Evolutionary conservation across 2,797 vertebrate genomes (phyloP).

Genomic region (Champsocephalus esox): DNA sequence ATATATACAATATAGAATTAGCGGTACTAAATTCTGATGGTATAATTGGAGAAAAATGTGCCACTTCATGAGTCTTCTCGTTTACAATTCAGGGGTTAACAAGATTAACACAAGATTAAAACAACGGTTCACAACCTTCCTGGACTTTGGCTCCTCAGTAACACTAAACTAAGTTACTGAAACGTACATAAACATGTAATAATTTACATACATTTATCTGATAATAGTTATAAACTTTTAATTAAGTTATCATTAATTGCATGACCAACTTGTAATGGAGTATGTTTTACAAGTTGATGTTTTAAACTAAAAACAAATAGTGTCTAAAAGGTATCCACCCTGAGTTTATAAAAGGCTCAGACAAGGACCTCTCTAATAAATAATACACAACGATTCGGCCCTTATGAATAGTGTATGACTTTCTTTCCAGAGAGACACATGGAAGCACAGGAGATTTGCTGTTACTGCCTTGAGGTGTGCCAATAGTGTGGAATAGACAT

Average conservation of each 20-base stretch:
- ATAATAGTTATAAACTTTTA: not conserved
- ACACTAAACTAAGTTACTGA: not conserved
- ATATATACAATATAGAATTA: no score
- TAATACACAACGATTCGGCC: constrained; percentile 39
- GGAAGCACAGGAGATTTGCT: constrained; percentile 1
- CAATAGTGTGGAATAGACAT: constrained; percentile 24
- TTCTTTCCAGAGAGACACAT: constrained; percentile 29
- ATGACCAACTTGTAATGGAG: not conserved
- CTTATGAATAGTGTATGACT: constrained; percentile 49
- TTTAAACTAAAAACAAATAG: constrained; percentile 10
- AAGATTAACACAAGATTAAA: not conserved
- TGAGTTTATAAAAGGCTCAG: constrained; percentile 11
- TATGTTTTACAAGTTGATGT: not conserved
- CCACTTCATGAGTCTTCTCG: not conserved
- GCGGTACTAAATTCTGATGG: no score
- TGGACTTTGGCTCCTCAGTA: not conserved
- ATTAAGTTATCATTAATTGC: not conserved
- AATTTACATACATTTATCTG: not conserved
- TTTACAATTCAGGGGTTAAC: not conserved
- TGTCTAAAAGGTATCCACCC: constrained; percentile 20
- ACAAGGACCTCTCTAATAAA: constrained; percentile 35
- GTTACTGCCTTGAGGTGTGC: constrained; percentile 21
- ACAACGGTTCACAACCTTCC: not conserved
- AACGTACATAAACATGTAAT: not conserved
- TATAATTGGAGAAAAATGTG: no score